A percentile compares a stretch with the other conserved stretches of the same genome.
These are phyloP conservation scores for Hymenopus coronatus DNA, from an alignment of 2,888 invertebrate genomes.

Conservation along the genomic window DNA sequence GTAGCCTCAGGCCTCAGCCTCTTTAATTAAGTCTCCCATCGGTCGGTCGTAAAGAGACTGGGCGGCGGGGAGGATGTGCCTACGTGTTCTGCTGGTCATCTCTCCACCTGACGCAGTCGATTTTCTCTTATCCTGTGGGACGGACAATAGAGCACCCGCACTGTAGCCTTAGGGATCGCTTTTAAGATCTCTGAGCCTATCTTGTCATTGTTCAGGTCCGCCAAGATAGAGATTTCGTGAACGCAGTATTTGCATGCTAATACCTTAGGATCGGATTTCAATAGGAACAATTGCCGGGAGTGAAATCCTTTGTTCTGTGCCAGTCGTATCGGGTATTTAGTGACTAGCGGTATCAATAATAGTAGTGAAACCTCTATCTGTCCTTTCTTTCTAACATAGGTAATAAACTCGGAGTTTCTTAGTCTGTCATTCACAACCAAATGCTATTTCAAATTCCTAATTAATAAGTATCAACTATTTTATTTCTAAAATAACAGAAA, in stretches of 20 bases:
- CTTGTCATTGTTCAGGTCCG: neutral
- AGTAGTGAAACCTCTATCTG: neutral
- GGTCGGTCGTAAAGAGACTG: constrained; percentile 7
- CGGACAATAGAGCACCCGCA: neutral
- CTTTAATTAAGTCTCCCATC: constrained; percentile 21
- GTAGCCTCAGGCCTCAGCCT: neutral
- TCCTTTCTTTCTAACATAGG: neutral
- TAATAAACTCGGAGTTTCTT: neutral
- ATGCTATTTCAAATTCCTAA: no score
- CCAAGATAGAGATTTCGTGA: neutral
- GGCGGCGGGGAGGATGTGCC: neutral
- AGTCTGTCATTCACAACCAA: neutral
- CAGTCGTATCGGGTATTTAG: neutral
- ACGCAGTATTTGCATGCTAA: neutral
- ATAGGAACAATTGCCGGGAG: neutral
- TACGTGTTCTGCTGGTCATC: constrained; percentile 1
- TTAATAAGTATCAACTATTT: no score
- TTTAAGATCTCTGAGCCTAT: neutral
- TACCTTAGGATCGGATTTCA: neutral
- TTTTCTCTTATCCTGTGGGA: neutral
- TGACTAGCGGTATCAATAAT: neutral
- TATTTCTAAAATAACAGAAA: no score
- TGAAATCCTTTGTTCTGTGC: neutral
- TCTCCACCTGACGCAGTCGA: neutral
- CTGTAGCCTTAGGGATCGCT: neutral